Conservation (phyloP, 2,888 invertebrate genomes). For the Eugnorisma glareosa region DNA sequence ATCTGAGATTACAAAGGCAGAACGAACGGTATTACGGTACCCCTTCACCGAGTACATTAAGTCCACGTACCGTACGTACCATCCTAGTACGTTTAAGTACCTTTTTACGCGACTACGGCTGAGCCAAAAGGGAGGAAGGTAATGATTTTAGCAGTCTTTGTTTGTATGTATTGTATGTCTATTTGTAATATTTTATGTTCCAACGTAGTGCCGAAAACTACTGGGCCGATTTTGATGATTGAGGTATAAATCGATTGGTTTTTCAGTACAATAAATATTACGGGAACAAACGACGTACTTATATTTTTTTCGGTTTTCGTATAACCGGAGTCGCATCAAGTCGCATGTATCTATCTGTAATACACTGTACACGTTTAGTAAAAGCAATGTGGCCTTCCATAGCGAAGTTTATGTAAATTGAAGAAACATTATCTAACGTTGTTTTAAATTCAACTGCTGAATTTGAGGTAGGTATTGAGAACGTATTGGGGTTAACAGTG, state of each 20-base stretch:
- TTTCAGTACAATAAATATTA: too few species aligned
- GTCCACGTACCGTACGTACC: too few species aligned
- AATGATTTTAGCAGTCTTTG: neutral
- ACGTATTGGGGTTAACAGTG: slow-evolving; percentile 19
- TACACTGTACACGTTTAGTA: too few species aligned
- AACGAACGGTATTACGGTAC: neutral
- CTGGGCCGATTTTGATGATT: neutral
- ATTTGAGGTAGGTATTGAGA: slow-evolving; percentile 1
- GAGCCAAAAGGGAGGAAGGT: neutral
- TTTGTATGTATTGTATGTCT: too few species aligned
- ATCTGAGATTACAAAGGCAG: slow-evolving; percentile 43
- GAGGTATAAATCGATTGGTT: neutral
- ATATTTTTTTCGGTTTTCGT: neutral
- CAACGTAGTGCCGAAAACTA: neutral
- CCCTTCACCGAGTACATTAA: neutral
- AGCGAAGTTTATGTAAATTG: neutral
- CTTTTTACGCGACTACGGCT: neutral
- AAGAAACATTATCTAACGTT: neutral
- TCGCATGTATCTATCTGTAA: too few species aligned
- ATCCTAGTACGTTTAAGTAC: too few species aligned
- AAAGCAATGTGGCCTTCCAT: neutral
- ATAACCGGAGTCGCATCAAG: too few species aligned
- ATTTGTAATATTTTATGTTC: neutral
- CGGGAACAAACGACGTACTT: too few species aligned
- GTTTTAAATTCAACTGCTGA: neutral